Base-by-base conservation (phyloP, 1,140 invertebrate species). In the Drosophila kikkawai region DNA sequence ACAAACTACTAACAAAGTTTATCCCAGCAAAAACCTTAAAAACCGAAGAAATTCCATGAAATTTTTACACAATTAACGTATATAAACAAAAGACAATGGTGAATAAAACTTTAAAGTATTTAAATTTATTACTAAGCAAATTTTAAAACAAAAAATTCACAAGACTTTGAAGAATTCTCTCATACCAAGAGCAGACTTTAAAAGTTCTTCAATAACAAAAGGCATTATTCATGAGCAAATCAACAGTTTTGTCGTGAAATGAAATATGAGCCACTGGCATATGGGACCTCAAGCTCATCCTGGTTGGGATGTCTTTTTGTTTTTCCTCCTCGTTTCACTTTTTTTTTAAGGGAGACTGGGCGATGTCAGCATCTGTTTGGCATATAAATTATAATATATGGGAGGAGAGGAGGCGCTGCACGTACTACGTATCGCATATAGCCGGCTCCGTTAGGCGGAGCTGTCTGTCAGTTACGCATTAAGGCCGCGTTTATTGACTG, bases 401-500 rank as follows among this genome's bases (percentile, higher is more conserved):
- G 65, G 64, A 70, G 48, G 19, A 15, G 51, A 7, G 34, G 3
- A 37, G 12, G 51, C 50, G 55, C 26, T 71, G 66, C 69, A 70
- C 69, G 53, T 45, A 65, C 22, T 45, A 65, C 22, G 22, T n/a
- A 67, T 53, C 47, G 48, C 48, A 70, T 76, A 80, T 61, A 66
- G 56, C 64, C 59, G 53, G 44, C 58, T 61, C 61, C 58, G 50
- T 65, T 67, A 84, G 63, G 61, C 37, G 34, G 42, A 37, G 53
- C 37, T 75, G 48, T 82, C 57, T 63, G 61, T 58, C 51, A 60
- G 61, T 83, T 58, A 39, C 45, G 59, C 66, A 71, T 76, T 65
- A 82, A 73, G 60, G 42, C 61, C 64, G 64, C 29, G 57, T 80
- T 86, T 88, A 83, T 88, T 88, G 71, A 86, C 84, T 66, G 59